phyloP scores from a whole-genome alignment of 92 coral and sea anemone species.

The Paragorgia papillata region DNA sequence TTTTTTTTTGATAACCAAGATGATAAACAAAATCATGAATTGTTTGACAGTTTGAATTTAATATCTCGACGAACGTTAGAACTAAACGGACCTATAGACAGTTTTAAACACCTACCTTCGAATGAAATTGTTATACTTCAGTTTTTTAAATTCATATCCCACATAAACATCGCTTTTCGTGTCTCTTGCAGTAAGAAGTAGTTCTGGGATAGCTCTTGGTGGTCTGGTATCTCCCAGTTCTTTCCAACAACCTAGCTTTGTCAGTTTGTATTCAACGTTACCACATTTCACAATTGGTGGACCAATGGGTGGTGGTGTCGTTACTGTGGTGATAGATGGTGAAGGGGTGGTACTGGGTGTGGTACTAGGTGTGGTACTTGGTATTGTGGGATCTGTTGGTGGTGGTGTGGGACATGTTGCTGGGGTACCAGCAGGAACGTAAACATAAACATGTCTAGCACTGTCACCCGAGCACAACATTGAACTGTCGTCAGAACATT shows the following conservation, averaged over 20 bases:
- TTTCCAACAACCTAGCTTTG: slow-evolving; percentile 37
- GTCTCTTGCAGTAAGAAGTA: slow-evolving; percentile 20
- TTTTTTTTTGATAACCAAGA: too few relatives aligned
- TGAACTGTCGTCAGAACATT: slow-evolving; percentile 24
- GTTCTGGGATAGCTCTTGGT: slow-evolving; percentile 16
- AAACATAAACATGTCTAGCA: slow-evolving; percentile 17
- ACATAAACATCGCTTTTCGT: slow-evolving; percentile 10
- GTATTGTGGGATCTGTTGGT: slow-evolving; percentile 10
- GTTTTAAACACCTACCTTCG: slow-evolving; percentile 20
- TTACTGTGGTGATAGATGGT: too few relatives aligned
- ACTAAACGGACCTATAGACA: too few relatives aligned
- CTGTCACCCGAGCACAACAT: slow-evolving; percentile 20
- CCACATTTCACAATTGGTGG: slow-evolving; percentile 23
- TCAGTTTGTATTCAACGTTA: slow-evolving; percentile 15
- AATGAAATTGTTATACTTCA: slow-evolving; percentile 1
- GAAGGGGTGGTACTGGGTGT: too few relatives aligned
- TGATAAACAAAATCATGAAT: too few relatives aligned
- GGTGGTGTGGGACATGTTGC: slow-evolving; percentile 15
- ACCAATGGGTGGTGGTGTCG: too few relatives aligned
- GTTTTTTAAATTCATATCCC: slow-evolving; percentile 23
- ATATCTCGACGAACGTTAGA: too few relatives aligned
- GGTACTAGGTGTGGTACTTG: background rate
- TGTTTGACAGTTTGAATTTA: too few relatives aligned
- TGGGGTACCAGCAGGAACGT: slow-evolving; percentile 26
- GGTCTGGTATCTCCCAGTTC: slow-evolving; percentile 13